Conservation (phyloP, 2,797 vertebrate species). For the Amblyraja radiata region DNA sequence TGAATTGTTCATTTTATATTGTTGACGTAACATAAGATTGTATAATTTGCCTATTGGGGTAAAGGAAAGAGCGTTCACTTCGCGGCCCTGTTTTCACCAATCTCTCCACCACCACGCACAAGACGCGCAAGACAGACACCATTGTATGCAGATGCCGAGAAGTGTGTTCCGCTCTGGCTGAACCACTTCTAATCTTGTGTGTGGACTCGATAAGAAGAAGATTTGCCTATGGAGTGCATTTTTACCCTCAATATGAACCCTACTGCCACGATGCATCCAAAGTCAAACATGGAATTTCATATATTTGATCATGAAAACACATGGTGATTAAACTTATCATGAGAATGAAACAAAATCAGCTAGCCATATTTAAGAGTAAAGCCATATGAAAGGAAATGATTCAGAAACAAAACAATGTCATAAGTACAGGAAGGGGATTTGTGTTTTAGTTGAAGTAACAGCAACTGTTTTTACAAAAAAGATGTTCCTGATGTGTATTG, state of each 20-base stretch:
- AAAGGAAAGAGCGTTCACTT: no score
- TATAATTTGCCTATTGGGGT: background rate
- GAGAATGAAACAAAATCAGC: background rate
- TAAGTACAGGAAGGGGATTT: slow-evolving; percentile 1
- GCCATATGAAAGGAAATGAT: slow-evolving; percentile 22
- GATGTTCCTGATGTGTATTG: background rate
- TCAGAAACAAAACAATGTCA: slow-evolving; percentile 8
- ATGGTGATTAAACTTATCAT: background rate
- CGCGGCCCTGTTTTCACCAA: no score
- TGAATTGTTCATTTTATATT: background rate
- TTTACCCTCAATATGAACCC: background rate
- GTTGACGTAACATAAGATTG: background rate
- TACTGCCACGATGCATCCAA: background rate
- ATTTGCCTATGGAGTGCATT: background rate
- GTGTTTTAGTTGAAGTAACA: background rate
- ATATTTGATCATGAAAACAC: background rate
- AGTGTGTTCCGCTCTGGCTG: no score
- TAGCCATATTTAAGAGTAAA: slow-evolving; percentile 2
- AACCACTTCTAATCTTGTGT: no score
- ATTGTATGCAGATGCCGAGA: no score
- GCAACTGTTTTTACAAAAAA: slow-evolving; percentile 13
- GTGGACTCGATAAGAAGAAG: no score
- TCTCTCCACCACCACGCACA: no score
- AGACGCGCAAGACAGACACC: no score
- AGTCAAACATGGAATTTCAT: background rate